phyloP scores from a whole-genome alignment of 2,888 invertebrate species.

The Byasa hedistus region DNA sequence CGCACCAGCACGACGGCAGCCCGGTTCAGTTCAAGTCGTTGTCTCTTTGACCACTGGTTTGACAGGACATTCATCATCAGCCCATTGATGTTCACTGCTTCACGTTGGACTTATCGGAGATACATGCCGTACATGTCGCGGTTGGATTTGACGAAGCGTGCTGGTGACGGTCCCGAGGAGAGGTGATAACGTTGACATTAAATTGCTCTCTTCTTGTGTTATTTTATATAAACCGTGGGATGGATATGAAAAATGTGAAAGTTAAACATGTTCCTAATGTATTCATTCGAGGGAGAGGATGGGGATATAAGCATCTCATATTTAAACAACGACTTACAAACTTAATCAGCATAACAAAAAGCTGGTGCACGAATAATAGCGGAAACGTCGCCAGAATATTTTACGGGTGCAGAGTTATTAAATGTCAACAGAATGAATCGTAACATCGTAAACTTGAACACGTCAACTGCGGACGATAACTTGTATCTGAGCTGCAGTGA shows the following conservation, averaged over 20 bases:
- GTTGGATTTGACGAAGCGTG: too few species aligned
- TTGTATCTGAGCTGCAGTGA: neutral
- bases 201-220: too few species aligned
- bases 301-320: neutral
- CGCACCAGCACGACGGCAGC: too few species aligned
- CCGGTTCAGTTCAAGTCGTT: too few species aligned
- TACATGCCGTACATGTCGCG: too few species aligned
- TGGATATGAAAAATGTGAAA: neutral
- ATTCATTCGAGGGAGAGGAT: neutral
- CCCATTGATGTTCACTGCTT: too few species aligned
- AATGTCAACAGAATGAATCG: neutral
- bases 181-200: too few species aligned
- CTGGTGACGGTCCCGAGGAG: too few species aligned
- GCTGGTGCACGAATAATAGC: neutral
- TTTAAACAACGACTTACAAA: neutral
- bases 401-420: neutral
- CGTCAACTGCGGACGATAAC: neutral
- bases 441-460: neutral
- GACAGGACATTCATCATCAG: too few species aligned
- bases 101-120: too few species aligned
- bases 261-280: neutral
- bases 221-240: too few species aligned
- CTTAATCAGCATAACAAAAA: constrained; percentile 2
- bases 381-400: neutral
- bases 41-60: too few species aligned